These are phyloP conservation scores for Rallus limicola DNA, from an alignment of 2,113 vertebrate genomes.

Conservation along the genomic window DNA sequence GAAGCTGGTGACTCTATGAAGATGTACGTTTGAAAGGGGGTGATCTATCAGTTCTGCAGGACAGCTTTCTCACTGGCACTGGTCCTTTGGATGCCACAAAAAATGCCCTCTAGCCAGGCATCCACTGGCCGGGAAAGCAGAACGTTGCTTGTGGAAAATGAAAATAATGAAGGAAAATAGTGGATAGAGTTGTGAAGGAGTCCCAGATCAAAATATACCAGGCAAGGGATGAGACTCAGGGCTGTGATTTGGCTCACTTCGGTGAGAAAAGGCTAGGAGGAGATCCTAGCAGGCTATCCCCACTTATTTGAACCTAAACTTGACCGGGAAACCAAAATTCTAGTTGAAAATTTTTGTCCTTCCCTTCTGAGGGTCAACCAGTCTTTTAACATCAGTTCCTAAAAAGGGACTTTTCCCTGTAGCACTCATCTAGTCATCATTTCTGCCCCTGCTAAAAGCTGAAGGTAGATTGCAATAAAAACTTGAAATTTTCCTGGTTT, in stretches of 20 bases:
- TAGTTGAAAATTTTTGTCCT: background rate
- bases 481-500: background rate
- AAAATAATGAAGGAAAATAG: background rate
- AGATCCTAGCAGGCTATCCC: background rate
- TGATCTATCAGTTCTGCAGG: background rate
- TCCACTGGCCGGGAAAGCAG: background rate
- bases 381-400: background rate
- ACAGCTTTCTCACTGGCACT: background rate
- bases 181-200: background rate
- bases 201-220: background rate
- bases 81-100: background rate
- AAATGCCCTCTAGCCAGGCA: background rate
- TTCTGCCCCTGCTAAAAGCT: background rate
- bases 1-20: background rate
- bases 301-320: background rate
- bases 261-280: background rate
- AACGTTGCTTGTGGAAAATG: background rate
- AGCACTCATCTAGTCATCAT: too few species aligned
- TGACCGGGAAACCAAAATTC: background rate
- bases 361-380: background rate
- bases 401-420: background rate
- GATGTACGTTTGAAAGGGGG: background rate
- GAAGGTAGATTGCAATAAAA: background rate
- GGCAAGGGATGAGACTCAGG: fast-evolving
- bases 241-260: fast-evolving